Evolutionary conservation across 2,113 vertebrate genomes (phyloP), one percentile per base, ranked within the genome.

Genomic region (Leucosticte australis): DNA sequence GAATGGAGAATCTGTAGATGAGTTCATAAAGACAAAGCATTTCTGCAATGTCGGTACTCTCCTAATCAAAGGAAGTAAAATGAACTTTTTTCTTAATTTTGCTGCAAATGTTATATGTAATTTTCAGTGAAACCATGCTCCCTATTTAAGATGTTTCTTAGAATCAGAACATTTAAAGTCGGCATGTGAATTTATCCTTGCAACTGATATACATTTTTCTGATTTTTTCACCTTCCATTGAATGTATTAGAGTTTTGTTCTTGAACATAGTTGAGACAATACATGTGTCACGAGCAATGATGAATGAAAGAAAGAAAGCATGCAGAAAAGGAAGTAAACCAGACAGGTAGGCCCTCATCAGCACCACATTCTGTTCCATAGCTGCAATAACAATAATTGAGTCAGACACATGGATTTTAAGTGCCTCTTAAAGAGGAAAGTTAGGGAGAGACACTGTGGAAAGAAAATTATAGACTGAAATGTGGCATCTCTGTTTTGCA

Each of bases 261-360:
- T 94, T 84, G 96, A 97, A 97, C 94, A 85, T 57, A 79, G 49
- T 92, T 96, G 95, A 77, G 16, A 96, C 96, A 97, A 97, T 83
- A 96, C 89, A 87, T 42, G 37, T 96, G 97, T 98, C 98, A 98
- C 93, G 96, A 97, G 91, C 96, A 97, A 97, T 97, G 94, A 95
- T 83, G 73, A 90, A 82, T 92, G 75, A 93, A 95, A 96, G 96
- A 90, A 96, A 93, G 92, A 60, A 96, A 96, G 94, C 92, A 96
- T 78, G 83, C 91, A 89, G 92, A 96, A 95, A 97, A 73, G 87
- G 59, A 94, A 96, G 92, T 85, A 95, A 97, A 96, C 95, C 94
- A 96, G 97, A 96, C 95, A 97, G 97, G 95, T 90, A 96, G 89
- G 71, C 85, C 91, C 95, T 97, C 92, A 96, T 97, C 96, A 96